phyloP scores from a whole-genome alignment of 2,113 vertebrate genomes.

The Paramisgurnus dabryanus region DNA sequence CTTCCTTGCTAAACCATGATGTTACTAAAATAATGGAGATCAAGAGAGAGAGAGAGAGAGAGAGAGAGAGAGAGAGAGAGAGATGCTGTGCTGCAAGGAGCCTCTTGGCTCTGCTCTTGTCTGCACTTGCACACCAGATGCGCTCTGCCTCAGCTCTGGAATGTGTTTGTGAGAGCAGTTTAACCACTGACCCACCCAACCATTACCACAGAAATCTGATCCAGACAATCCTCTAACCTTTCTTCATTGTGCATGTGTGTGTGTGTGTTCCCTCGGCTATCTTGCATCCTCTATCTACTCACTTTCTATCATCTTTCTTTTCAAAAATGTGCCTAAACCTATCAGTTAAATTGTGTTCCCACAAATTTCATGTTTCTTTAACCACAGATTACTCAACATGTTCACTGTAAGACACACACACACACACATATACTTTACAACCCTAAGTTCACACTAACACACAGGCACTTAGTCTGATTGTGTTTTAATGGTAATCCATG shows the following conservation, averaged over 20 bases:
- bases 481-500: slow-evolving; percentile 47
- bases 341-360: neutral
- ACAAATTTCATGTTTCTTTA: slow-evolving; percentile 16
- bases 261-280: slow-evolving; percentile 27
- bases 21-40: slow-evolving; percentile 18
- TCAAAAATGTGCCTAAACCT: slow-evolving; percentile 4
- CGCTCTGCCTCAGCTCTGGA: slow-evolving; percentile 53
- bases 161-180: slow-evolving; percentile 60
- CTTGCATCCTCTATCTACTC: slow-evolving; percentile 39
- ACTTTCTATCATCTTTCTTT: slow-evolving; percentile 18
- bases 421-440: slow-evolving; percentile 19
- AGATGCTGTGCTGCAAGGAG: slow-evolving; percentile 42
- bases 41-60: neutral
- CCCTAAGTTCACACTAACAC: slow-evolving; percentile 22
- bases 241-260: slow-evolving; percentile 27
- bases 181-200: slow-evolving; percentile 56
- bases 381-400: neutral
- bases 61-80: slow-evolving; percentile 6
- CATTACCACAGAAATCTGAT: slow-evolving; percentile 60
- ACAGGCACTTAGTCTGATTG: slow-evolving; percentile 26
- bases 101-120: slow-evolving; percentile 51
- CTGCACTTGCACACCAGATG: slow-evolving; percentile 60
- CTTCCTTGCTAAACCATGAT: slow-evolving; percentile 43
- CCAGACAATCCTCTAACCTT: slow-evolving; percentile 50
- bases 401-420: neutral